Percentiles rank a stretch among this genome's conserved stretches.
Conservation (phyloP, 2,888 invertebrate species). For the Aromia moschata region DNA sequence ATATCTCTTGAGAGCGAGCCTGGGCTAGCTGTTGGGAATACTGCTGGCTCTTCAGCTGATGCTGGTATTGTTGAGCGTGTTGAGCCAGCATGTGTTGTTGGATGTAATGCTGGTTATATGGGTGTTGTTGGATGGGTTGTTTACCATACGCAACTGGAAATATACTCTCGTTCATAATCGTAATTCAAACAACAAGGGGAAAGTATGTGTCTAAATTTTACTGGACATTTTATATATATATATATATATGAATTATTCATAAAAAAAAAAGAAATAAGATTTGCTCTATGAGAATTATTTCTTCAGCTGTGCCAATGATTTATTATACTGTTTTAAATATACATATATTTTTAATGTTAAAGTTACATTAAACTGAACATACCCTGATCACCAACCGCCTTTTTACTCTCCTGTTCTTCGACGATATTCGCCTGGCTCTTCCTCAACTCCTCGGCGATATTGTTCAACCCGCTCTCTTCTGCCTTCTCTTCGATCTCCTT, state of each 20-base stretch:
- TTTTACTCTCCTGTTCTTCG: constrained; percentile 45
- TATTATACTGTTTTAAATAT: no score
- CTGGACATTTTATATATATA: no score
- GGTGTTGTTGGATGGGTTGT: constrained; percentile 60
- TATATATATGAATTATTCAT: no score
- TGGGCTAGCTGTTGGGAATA: constrained; percentile 56
- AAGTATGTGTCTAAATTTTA: no score
- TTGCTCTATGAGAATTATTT: no score
- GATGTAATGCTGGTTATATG: constrained; percentile 61
- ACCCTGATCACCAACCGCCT: constrained; percentile 67
- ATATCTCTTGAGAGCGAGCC: constrained; percentile 68
- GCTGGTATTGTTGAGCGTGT: constrained; percentile 53
- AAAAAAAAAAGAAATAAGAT: no score
- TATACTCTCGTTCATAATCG: no score
- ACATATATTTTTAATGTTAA: no score
- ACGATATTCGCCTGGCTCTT: constrained; percentile 61
- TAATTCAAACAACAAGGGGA: no score
- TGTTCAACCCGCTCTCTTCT: constrained; percentile 69
- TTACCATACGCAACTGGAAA: constrained; percentile 65
- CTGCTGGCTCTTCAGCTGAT: constrained; percentile 59
- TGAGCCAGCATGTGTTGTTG: constrained; percentile 64
- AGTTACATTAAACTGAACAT: no score
- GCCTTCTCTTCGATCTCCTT: constrained; percentile 69
- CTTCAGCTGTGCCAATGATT: no score
- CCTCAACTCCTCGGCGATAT: constrained; percentile 69